phyloP scores from a whole-genome alignment of 1,140 invertebrate genomes.

The Philotrypesis tridentata region DNA sequence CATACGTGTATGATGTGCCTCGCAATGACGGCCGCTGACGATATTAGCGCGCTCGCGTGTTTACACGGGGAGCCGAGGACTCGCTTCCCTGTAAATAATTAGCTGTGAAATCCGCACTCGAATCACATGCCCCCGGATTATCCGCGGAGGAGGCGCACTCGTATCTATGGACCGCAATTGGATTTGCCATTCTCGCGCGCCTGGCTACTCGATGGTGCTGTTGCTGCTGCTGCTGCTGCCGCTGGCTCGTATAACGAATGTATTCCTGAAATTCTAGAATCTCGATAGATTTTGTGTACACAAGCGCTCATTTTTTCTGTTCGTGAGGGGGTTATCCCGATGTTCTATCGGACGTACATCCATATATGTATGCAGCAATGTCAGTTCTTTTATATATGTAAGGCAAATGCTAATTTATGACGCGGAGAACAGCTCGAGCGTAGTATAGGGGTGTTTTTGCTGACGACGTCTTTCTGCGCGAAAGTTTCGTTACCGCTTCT shows the following conservation, averaged over 20 bases:
- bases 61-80: not conserved
- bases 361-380: too few relatives aligned
- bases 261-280: not conserved
- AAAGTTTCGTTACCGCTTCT: not conserved
- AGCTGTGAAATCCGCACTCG: slow-evolving; percentile 34
- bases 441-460: not conserved
- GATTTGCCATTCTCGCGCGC: not conserved
- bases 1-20: too few relatives aligned
- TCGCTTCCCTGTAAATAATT: slow-evolving; percentile 33
- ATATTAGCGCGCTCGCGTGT: not conserved
- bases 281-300: too few relatives aligned
- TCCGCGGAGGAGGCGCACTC: not conserved
- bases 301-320: too few relatives aligned
- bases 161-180: not conserved
- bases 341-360: too few relatives aligned
- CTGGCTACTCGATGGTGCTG: too few relatives aligned
- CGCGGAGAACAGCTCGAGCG: not conserved
- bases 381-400: not conserved
- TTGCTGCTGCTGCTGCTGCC: too few relatives aligned
- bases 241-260: not conserved
- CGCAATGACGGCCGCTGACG: not conserved
- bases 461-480: not conserved
- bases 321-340: too few relatives aligned
- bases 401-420: not conserved
- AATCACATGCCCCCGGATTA: slow-evolving; percentile 7